Evolutionary conservation across 2,888 invertebrate species (phyloP), one percentile per base, ranked within the genome.

Genomic region (Agapostemon virescens): DNA sequence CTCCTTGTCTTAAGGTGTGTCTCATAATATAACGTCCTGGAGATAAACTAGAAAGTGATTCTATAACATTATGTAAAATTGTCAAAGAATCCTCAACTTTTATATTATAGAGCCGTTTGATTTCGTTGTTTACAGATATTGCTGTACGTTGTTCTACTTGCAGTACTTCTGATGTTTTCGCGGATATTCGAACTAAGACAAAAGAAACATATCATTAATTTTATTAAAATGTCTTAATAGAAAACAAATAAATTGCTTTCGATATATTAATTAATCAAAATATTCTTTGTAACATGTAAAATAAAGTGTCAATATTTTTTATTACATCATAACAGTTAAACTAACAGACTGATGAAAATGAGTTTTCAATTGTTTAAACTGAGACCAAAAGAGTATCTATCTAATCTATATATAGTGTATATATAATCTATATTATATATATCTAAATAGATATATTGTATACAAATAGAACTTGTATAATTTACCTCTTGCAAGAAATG

Each of bases 11-110:
- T 17, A 80, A 26, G 0, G 87, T 85, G 64, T 90, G 89, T 42
- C 85, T 84, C 20, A 90, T 72, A 40, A 90, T 72, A 78, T 90
- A 90, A 33, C 68, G 84, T 6, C 90, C 90, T 26, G 90, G 87
- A 61, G 84, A 70, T 81, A 88, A 72, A 49, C 58, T 77, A 20
- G 75, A 74, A 73, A 90, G 85, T 15, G 23, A 63, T 40, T 90
- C 85, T 45, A 87, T 82, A 63, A 90, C 74, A 79, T 90, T 90
- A 67, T 90, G 85, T 6, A 90, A 75, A 68, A 88, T 64, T n/a
- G 69, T 67, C 7, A 90, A 77, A 23, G 85, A 82, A 49, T 88
- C 81, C 64, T 90, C 89, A 11, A 81, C 86, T 26, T 87, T 89
- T 9, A 88, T 17, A 7, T 83, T 83, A 77, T 90, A 87, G 5